A percentile compares a stretch with the other conserved stretches of the same genome.
These are phyloP conservation scores for Drosophila repleta DNA, from an alignment of 1,140 invertebrate species.

Conservation along the genomic window DNA sequence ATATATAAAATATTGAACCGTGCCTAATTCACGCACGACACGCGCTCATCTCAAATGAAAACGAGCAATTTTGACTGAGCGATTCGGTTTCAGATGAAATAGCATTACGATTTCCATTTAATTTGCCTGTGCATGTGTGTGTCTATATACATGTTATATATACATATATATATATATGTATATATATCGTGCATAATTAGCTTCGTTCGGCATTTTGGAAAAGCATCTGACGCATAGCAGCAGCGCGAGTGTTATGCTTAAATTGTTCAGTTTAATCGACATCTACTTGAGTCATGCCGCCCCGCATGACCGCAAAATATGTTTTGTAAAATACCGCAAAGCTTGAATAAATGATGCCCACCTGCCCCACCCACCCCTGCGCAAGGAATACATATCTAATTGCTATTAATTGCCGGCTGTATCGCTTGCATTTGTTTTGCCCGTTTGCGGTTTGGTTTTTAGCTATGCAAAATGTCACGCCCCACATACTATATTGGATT, in stretches of 20 bases:
- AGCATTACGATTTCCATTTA: constrained; percentile 6
- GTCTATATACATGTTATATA: background rate
- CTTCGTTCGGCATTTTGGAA: constrained; percentile 20
- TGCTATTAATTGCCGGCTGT: constrained; percentile 57
- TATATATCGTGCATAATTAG: constrained; percentile 17
- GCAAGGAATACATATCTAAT: constrained; percentile 44
- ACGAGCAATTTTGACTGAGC: background rate
- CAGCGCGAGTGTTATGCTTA: constrained; percentile 35
- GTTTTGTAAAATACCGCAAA: constrained; percentile 31
- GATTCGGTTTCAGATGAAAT: constrained; percentile 12
- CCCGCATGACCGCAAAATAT: constrained; percentile 9
- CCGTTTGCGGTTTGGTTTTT: constrained; percentile 60
- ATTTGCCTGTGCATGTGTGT: background rate
- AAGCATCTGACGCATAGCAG: constrained; percentile 38
- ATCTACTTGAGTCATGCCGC: constrained; percentile 27
- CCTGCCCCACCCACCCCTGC: background rate
- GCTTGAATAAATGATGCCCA: too few relatives aligned
- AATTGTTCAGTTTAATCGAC: constrained; percentile 40
- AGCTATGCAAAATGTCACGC: constrained; percentile 26
- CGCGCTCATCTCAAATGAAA: background rate
- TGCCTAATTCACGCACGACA: background rate
- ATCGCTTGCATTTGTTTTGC: constrained; percentile 57
- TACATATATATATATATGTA: background rate
- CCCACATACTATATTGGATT: constrained; percentile 16
- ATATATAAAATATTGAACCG: background rate